These are phyloP conservation scores for Diploptera punctata DNA, from an alignment of 2,888 invertebrate species.

Conservation along the genomic window DNA sequence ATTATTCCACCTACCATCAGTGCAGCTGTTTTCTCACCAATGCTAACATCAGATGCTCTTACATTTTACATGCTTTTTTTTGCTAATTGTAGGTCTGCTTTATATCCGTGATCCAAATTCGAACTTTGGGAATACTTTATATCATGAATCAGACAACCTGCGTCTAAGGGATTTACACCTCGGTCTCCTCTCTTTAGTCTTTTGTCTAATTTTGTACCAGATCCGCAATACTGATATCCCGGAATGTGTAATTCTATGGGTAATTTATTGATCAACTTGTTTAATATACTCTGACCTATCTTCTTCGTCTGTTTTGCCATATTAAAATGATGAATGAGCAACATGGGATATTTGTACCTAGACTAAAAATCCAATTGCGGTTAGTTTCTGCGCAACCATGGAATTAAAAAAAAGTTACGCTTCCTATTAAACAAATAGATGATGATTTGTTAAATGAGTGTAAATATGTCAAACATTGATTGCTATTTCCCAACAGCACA, in stretches of 20 bases:
- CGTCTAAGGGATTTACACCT: no score
- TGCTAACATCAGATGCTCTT: background rate
- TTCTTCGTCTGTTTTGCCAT: background rate
- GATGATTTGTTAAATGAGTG: background rate
- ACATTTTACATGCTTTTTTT: background rate
- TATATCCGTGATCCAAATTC: background rate
- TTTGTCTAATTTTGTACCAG: no score
- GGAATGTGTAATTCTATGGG: no score
- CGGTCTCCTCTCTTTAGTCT: no score
- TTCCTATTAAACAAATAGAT: background rate
- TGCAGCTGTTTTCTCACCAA: background rate
- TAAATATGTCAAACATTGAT: background rate
- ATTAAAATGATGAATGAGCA: background rate
- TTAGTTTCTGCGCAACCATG: no score
- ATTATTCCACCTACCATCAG: background rate
- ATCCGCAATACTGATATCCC: no score
- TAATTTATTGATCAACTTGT: no score
- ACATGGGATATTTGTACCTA: no score
- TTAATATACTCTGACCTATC: slow-evolving; percentile 24
- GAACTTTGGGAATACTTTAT: no score
- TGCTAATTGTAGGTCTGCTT: background rate
- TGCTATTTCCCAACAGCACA: background rate
- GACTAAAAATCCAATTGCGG: no score
- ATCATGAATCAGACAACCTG: no score
- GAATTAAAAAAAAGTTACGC: background rate